Conservation (phyloP, 2,797 vertebrate species). For the Sebastes goodei region DNA sequence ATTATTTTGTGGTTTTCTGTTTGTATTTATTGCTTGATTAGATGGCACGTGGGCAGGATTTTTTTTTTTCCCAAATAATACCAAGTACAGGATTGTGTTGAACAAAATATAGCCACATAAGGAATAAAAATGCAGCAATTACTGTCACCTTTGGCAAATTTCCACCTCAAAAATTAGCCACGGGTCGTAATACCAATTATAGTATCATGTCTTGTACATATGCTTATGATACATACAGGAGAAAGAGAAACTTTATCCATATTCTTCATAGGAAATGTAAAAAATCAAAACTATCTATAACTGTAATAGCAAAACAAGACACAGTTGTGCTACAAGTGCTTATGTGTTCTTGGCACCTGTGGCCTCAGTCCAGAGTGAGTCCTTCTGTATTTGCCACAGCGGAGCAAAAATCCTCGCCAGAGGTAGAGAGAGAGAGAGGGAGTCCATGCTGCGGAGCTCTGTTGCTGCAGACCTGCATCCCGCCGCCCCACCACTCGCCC, state of each 20-base stretch:
- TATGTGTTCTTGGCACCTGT: slow-evolving; percentile 78
- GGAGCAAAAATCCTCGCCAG: slow-evolving; percentile 57
- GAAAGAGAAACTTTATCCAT: slow-evolving; percentile 55
- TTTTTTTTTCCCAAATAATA: slow-evolving; percentile 59
- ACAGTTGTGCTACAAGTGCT: slow-evolving; percentile 85
- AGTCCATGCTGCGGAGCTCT: slow-evolving; percentile 70
- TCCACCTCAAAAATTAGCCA: slow-evolving; percentile 67
- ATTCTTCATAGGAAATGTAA: slow-evolving; percentile 68
- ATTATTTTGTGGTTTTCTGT: slow-evolving; percentile 51
- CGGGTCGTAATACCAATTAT: slow-evolving; percentile 51
- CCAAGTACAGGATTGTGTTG: slow-evolving; percentile 55
- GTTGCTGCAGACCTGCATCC: slow-evolving; percentile 44
- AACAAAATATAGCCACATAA: slow-evolving; percentile 53
- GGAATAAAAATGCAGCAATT: slow-evolving; percentile 68
- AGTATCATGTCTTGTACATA: slow-evolving; percentile 63
- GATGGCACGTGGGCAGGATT: slow-evolving; percentile 80
- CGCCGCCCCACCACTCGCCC: not conserved
- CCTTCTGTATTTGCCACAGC: slow-evolving; percentile 62
- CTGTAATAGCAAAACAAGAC: slow-evolving; percentile 77
- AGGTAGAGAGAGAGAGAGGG: slow-evolving; percentile 76
- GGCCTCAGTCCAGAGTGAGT: slow-evolving; percentile 78
- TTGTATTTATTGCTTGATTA: slow-evolving; percentile 85
- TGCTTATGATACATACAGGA: slow-evolving; percentile 67
- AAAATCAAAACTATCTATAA: slow-evolving; percentile 62
- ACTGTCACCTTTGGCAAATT: slow-evolving; percentile 80